These are phyloP conservation scores for Mythimna pallens DNA, from an alignment of 2,888 invertebrate genomes.

Conservation along the genomic window DNA sequence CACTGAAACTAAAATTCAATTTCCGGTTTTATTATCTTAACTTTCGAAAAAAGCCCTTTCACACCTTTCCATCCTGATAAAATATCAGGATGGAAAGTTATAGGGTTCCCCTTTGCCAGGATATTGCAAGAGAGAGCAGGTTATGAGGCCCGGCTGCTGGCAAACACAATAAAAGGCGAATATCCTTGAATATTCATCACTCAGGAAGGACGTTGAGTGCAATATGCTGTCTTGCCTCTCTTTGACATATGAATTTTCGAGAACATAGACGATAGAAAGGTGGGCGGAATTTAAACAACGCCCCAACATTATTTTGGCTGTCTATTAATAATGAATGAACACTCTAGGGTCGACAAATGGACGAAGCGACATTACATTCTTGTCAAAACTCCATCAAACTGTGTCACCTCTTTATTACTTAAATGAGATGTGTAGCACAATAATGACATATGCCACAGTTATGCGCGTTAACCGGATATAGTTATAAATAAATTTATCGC, in stretches of 20 bases:
- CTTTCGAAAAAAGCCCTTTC: slow-evolving; percentile 11
- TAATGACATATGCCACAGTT: slow-evolving; percentile 54
- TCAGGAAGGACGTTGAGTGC: slow-evolving; percentile 47
- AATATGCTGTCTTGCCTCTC: slow-evolving; percentile 48
- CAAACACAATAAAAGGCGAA: slow-evolving; percentile 59
- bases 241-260: slow-evolving; percentile 50
- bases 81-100: slow-evolving; percentile 36
- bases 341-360: slow-evolving; percentile 32
- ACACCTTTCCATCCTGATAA: slow-evolving; percentile 37
- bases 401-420: slow-evolving; percentile 57
- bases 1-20: background rate
- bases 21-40: background rate
- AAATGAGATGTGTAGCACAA: slow-evolving; percentile 50
- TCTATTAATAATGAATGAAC: slow-evolving; percentile 44
- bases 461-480: slow-evolving; percentile 58
- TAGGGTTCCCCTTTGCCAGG: slow-evolving; percentile 36
- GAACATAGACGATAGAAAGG: slow-evolving; percentile 28
- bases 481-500: slow-evolving; percentile 61
- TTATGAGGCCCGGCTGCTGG: slow-evolving; percentile 54
- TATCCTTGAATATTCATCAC: slow-evolving; percentile 63
- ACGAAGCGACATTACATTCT: slow-evolving; percentile 25
- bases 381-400: slow-evolving; percentile 47
- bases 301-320: slow-evolving; percentile 26
- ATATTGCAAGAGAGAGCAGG: slow-evolving; percentile 52
- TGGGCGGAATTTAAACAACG: slow-evolving; percentile 37